Evolutionary conservation across 2,888 invertebrate species (phyloP).

Genomic region (Dolichomitus sp.): DNA sequence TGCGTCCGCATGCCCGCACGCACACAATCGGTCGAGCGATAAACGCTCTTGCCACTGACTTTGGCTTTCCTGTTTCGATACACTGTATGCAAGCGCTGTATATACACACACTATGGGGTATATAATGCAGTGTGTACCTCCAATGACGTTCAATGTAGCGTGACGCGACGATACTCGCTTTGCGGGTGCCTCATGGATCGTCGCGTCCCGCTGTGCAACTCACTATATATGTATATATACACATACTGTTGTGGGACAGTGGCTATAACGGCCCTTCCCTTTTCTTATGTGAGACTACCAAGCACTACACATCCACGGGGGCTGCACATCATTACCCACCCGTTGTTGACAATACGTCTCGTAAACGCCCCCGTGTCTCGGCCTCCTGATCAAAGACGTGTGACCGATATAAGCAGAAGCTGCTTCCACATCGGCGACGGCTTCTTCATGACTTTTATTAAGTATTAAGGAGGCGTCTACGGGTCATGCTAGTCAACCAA

Average conservation of each 20-base stretch:
- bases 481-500: too few relatives aligned
- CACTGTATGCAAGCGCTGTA: neutral
- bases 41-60: constrained; percentile 74
- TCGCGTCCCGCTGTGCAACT: constrained; percentile 57
- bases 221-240: constrained; percentile 12
- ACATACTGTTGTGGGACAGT: neutral
- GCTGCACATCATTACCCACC: constrained; percentile 81
- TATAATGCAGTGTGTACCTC: constrained; percentile 57
- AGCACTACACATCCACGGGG: constrained; percentile 65
- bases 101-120: neutral
- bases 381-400: constrained; percentile 48
- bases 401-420: constrained; percentile 22
- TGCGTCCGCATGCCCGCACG: constrained; percentile 62
- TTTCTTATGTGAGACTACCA: constrained; percentile 66
- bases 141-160: constrained; percentile 84
- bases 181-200: constrained; percentile 72
- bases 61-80: constrained; percentile 69
- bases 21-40: constrained; percentile 74
- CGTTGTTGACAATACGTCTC: constrained; percentile 82
- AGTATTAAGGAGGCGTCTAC: too few relatives aligned
- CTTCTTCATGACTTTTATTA: constrained; percentile 3
- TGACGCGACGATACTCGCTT: constrained; percentile 80
- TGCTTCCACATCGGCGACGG: neutral
- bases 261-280: constrained; percentile 65
- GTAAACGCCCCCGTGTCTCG: constrained; percentile 77